Conservation (phyloP, 37 sponge, comb jelly and placozoan species). For the Aplysina aerophoba region DNA sequence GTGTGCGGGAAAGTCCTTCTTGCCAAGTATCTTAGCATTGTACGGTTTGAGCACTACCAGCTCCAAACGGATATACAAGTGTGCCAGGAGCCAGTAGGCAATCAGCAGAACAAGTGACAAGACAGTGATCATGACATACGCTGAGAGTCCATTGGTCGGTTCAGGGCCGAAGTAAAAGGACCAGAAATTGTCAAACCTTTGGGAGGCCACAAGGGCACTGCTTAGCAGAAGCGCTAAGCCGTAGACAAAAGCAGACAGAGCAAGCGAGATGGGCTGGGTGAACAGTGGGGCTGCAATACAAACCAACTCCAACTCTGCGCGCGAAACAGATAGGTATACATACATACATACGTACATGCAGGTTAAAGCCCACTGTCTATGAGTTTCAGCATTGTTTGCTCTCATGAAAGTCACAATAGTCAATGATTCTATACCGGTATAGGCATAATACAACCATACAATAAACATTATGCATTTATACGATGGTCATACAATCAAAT, state of each 20-base stretch:
- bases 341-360: neutral
- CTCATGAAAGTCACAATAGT: no score
- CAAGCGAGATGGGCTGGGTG: neutral
- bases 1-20: neutral
- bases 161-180: slow-evolving; percentile 11
- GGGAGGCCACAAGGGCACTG: neutral
- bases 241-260: neutral
- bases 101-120: neutral
- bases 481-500: no score
- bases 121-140: neutral
- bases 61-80: neutral
- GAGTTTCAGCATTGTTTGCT: no score
- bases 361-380: neutral
- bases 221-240: slow-evolving; percentile 4
- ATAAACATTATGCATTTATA: no score
- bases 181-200: neutral
- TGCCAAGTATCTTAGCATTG: neutral
- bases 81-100: neutral
- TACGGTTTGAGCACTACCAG: neutral
- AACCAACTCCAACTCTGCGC: slow-evolving; percentile 6
- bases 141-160: neutral
- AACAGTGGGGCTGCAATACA: neutral
- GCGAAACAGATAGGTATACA: neutral
- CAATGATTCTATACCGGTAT: no score
- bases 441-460: no score